Evolutionary conservation across 2,888 invertebrate species (phyloP), one percentile per base, ranked within the genome.

Genomic region (Conchocele bisecta): DNA sequence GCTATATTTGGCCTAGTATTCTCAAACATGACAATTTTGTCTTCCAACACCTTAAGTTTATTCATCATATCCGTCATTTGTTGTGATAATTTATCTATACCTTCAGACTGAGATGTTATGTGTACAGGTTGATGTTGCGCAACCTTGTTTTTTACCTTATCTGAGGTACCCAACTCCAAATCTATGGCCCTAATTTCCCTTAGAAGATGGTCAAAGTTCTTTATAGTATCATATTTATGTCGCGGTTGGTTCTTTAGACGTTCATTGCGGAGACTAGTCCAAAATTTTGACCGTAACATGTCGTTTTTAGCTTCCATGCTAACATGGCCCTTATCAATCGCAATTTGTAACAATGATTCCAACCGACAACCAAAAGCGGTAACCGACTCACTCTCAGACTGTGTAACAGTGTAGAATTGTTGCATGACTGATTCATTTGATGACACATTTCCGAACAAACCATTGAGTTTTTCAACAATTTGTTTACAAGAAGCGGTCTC

Each of bases 251-350:
- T 37, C 17, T 7, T 35, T 7, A 54, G 15, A 4, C 4, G 4
- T 20, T 54, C 29, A 37, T 24, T 37, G 15, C 7, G 35, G 3
- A 54, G 39, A 4, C 56, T 39, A 13, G 56, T 54, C 56, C 56
- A 54, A 37, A 39, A 54, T 20, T 54, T 54, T 35, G 24, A 26
- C 15, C 33, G 6, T 26, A 53, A 20, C 53, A 53, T 54, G 7
- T 22, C 35, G 17, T 54, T 31, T 11, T 29, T 37, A 4, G 39
- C 56, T 37, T n/a, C 35, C 3, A 20, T 5, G 15, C 39, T 24
- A 15, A 54, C 28, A 37, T 54, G 56, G 22, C 56, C 56, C 7
- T 37, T 29, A 5, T 7, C 6, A 11, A 54, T 28, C 3, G 56
- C 56, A 11, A n/a, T 26, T 54, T 26, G 31, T 39, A 54, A 20